Evolutionary conservation across 92 coral and sea anemone species (phyloP), one percentile per base, ranked within the genome.

Genomic region (Siderastrea siderea): DNA sequence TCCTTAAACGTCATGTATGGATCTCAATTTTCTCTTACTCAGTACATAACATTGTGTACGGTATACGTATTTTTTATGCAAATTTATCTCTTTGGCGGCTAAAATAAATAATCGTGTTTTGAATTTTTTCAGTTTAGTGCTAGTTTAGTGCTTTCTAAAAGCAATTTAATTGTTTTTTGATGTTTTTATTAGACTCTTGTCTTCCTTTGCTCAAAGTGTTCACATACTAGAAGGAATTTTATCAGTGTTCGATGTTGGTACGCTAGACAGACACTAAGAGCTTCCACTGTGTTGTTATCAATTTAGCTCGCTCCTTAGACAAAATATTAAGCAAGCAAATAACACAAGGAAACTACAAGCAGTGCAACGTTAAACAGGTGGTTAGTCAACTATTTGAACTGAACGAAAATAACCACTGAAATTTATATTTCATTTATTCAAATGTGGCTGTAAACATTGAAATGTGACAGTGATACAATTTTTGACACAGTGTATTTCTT

Each of bases 381-480:
- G 63, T 52, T 67, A 44, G 52, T 51, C 84, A 80, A 80, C 67
- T 80, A 68, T 80, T 68, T 80, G 13, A 78, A 51, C 43, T 52
- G 75, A 49, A 52, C 19, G 4, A 67, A 50, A 66, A 80, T 50
- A 59, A 77, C n/a, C 46, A 51, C 46, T 51, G 63, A 16, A 74
- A 53, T 2, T 5, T 53, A 74, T 74, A 17, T 53, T 53, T 51
- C 50, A 7, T 74, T 16, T 7, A 17, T 74, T 74, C 62, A 19
- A 74, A 74, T 5, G 48, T 51, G 46, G 10, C 53, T 53, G 17
- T 74, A 26, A 26, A 26, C 38, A 26, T 26, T 26, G 38, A 26
- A 26, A 26, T 26, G 38, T 26, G 38, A 26, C 38, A 26, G 38
- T 26, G 38, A 26, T 26, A 26, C 38, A 26, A 26, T 26, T 26